Base-by-base conservation (phyloP, 92 coral and sea anemone genomes). In the Parazoanthus darwini region DNA sequence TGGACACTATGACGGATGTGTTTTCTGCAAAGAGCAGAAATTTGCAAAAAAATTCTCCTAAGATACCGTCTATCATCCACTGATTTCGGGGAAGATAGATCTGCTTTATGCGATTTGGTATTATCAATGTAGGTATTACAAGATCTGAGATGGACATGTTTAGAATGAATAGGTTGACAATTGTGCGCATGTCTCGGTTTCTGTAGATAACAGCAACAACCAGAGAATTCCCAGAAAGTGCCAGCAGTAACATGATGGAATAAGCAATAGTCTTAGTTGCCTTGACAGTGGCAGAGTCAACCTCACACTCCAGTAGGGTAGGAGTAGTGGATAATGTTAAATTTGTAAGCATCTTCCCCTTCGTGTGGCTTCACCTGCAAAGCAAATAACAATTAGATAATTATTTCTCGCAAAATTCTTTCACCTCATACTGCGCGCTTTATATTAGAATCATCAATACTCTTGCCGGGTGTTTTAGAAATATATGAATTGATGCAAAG, bases 151-250 rank as follows among this genome's bases (percentile, higher is more conserved):
- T 67, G 78, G 77, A 66, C 77, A 83, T 66, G 54, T 83, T 83
- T 25, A 83, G 35, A 23, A 83, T 83, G 78, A 83, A 26, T 1
- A 83, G 59, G 66, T 83, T 83, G 18, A 74, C 51, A 74, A 20
- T 66, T 83, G 87, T 83, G 74, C 87, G 77, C 78, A 83, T 66
- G 58, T 35, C 23, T 8, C 87, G 87, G 54, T 38, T 39, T 66
- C 77, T 44, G 87, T 67, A 63, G 73, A 83, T 83, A 33, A 51
- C 74, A 66, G 29, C 48, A 35, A 83, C 58, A 35, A 83, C 50
- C 46, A 83, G 50, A 83, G 78, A 33, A 50, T 83, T 83, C 22
- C 87, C 87, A 15, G 25, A 42, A 6, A 76, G 51, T 76, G 80
- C 80, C 51, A 76, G n/a, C 13, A 76, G 51, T 25, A 76, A 7